Evolutionary conservation across 2,888 invertebrate genomes (phyloP).

Genomic region (Allolobophora icterica): DNA sequence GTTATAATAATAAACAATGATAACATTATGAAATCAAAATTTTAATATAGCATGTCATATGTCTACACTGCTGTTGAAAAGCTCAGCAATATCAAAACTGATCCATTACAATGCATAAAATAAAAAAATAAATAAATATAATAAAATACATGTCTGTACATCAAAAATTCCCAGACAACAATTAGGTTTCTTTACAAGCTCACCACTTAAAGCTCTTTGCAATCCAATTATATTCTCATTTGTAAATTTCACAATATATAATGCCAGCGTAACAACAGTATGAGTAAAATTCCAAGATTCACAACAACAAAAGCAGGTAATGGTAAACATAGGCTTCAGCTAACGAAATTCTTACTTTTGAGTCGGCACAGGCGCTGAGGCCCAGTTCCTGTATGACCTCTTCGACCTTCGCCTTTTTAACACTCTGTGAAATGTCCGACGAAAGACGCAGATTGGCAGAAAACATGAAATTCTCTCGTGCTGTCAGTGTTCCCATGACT

Average conservation of each 20-base stretch:
- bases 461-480: constrained; percentile 63
- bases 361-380: constrained; percentile 59
- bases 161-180: not conserved
- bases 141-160: not conserved
- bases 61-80: no score
- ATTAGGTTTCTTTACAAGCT: not conserved
- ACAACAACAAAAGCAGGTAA: no score
- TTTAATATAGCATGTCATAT: no score
- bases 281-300: no score
- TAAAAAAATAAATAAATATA: not conserved
- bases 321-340: no score
- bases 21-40: no score
- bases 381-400: constrained; percentile 61
- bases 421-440: constrained; percentile 46
- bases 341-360: constrained; percentile 50
- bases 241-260: no score
- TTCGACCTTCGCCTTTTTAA: constrained; percentile 55
- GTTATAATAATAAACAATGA: no score
- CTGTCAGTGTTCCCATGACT: constrained; percentile 64
- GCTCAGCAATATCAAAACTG: no score
- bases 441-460: constrained; percentile 63
- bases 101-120: no score
- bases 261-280: no score
- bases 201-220: not conserved
- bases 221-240: no score